phyloP scores from a whole-genome alignment of 2,888 invertebrate genomes.

The Pinctada fucata region DNA sequence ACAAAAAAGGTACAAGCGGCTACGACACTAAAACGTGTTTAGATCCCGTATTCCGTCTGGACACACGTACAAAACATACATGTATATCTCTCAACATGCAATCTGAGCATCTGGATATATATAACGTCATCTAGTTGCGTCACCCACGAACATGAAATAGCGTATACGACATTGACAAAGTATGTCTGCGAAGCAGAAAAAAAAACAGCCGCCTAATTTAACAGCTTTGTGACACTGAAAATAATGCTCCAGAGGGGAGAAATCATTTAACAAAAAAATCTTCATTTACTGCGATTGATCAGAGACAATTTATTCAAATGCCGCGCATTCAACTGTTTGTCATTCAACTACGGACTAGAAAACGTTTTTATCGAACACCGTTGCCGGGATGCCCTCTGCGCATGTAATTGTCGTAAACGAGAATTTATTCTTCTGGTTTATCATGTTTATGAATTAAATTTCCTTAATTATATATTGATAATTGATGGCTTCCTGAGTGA shows the following conservation, averaged over 20 bases:
- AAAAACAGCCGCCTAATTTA: not conserved
- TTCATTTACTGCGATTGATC: conserved; percentile 29
- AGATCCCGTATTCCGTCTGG: no score
- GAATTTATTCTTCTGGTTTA: conserved; percentile 56
- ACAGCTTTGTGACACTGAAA: conserved; percentile 11
- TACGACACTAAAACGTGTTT: no score
- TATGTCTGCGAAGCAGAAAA: no score
- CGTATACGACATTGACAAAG: no score
- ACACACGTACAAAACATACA: no score
- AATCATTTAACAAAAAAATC: conserved; percentile 17
- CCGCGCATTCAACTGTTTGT: conserved; percentile 9
- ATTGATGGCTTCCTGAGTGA: conserved; percentile 18
- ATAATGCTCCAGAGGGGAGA: conserved; percentile 12
- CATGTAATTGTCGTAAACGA: conserved; percentile 54
- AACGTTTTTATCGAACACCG: conserved; percentile 6
- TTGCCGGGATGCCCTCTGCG: not conserved
- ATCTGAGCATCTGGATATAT: no score
- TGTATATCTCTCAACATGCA: no score
- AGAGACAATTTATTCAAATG: conserved; percentile 7
- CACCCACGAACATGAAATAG: no score
- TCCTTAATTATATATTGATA: conserved; percentile 38
- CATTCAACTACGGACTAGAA: conserved; percentile 3
- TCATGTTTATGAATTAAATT: conserved; percentile 50
- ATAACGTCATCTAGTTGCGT: no score
- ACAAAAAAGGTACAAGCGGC: no score